Conservation (phyloP, 1,140 invertebrate species). For the Daktulosphaira vitifoliae region DNA sequence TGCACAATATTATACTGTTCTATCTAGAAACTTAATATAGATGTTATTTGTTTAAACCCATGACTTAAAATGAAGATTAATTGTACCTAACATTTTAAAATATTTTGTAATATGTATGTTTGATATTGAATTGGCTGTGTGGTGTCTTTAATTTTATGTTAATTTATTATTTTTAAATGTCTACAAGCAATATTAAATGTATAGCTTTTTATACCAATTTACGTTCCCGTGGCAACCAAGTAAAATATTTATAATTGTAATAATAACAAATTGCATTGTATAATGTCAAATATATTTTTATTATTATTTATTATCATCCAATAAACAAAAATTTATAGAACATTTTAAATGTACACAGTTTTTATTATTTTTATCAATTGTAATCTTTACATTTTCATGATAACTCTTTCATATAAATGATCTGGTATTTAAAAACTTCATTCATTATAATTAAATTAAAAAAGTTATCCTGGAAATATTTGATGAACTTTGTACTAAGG, state of each 20-base stretch:
- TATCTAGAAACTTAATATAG: not conserved
- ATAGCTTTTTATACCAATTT: constrained; percentile 32
- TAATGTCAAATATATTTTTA: constrained; percentile 25
- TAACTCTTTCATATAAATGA: too few species aligned
- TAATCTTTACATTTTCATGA: too few species aligned
- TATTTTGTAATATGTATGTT: constrained; percentile 31
- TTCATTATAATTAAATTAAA: too few species aligned
- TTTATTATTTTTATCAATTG: not conserved
- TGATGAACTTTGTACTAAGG: not conserved
- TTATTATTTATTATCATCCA: constrained; percentile 26
- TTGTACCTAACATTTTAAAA: constrained; percentile 23
- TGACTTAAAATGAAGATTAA: constrained; percentile 9
- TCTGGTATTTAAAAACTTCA: too few species aligned
- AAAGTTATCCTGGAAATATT: not conserved
- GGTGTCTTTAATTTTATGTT: constrained; percentile 27
- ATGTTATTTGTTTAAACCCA: constrained; percentile 21
- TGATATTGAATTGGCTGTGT: constrained; percentile 33
- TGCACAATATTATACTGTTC: constrained; percentile 27
- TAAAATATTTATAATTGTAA: constrained; percentile 3
- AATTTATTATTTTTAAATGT: constrained; percentile 13
- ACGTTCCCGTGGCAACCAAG: constrained; percentile 27
- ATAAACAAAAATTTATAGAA: constrained; percentile 33
- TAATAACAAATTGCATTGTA: constrained; percentile 23
- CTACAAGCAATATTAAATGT: constrained; percentile 22
- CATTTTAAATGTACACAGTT: not conserved